Conservation (phyloP, 2,797 vertebrate genomes). For the Spea hammondii region DNA sequence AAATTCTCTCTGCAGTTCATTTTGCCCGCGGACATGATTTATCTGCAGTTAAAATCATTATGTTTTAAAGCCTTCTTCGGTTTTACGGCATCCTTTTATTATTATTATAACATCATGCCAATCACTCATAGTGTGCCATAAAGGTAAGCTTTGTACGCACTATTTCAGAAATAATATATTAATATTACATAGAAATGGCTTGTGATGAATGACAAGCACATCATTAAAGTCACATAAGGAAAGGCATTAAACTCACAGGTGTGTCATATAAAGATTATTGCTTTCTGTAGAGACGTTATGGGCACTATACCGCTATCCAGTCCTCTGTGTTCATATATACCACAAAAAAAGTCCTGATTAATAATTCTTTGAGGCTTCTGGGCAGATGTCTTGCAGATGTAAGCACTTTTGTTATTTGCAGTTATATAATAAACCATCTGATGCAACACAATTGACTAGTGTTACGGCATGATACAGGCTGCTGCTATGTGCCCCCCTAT, state of each 20-base stretch:
- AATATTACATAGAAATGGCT: conserved; percentile 32
- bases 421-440: too few species aligned
- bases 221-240: conserved; percentile 33
- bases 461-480: too few species aligned
- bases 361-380: too few species aligned
- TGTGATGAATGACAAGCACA: conserved; percentile 36
- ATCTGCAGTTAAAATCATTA: conserved; percentile 40
- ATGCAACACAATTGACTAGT: too few species aligned
- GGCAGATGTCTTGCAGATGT: too few species aligned
- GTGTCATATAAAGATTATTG: conserved; percentile 32
- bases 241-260: conserved; percentile 29
- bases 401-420: too few species aligned
- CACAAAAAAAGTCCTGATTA: too few species aligned
- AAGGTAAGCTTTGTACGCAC: conserved; percentile 29
- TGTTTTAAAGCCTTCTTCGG: conserved; percentile 16
- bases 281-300: not conserved
- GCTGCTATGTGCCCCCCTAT: too few species aligned
- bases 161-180: conserved; percentile 21
- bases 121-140: conserved; percentile 29
- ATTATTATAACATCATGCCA: conserved; percentile 31
- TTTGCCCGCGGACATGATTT: conserved; percentile 31
- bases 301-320: not conserved
- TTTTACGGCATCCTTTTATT: conserved; percentile 36
- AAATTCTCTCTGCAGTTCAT: conserved; percentile 2
- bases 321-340: not conserved